phyloP scores from a whole-genome alignment of 2,113 vertebrate genomes.

The Diadophis punctatus region DNA sequence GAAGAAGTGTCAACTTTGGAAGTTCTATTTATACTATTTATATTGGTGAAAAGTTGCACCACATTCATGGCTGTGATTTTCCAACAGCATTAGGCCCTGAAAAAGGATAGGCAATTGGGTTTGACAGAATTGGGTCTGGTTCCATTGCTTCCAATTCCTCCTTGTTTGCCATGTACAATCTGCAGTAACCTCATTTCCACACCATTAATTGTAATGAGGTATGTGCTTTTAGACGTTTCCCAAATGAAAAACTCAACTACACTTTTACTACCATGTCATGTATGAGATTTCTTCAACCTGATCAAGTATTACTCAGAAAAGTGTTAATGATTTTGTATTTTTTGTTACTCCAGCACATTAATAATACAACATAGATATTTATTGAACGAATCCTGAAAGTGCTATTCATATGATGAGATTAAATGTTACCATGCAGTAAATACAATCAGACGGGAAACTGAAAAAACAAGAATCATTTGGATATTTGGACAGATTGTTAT shows the following conservation, averaged over 20 bases:
- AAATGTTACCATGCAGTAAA: background rate
- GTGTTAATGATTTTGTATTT: background rate
- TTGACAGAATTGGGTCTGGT: background rate
- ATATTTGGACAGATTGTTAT: background rate
- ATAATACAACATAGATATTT: background rate
- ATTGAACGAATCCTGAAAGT: background rate
- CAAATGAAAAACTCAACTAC: background rate
- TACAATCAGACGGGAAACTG: background rate
- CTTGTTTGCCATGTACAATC: background rate
- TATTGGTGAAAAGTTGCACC: background rate
- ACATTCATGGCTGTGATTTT: background rate
- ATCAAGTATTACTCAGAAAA: background rate
- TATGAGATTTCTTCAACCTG: background rate
- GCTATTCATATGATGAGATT: constrained; percentile 27
- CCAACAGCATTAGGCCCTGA: background rate
- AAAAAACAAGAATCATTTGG: background rate
- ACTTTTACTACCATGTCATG: background rate
- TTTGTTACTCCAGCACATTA: constrained; percentile 1
- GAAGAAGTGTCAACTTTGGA: background rate
- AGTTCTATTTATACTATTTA: background rate
- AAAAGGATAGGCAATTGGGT: background rate
- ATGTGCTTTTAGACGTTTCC: background rate
- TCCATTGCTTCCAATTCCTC: background rate
- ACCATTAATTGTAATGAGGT: background rate
- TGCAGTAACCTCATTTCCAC: background rate